Evolutionary conservation across 2,113 vertebrate genomes (phyloP).

Genomic region (Onychostoma macrolepis): DNA sequence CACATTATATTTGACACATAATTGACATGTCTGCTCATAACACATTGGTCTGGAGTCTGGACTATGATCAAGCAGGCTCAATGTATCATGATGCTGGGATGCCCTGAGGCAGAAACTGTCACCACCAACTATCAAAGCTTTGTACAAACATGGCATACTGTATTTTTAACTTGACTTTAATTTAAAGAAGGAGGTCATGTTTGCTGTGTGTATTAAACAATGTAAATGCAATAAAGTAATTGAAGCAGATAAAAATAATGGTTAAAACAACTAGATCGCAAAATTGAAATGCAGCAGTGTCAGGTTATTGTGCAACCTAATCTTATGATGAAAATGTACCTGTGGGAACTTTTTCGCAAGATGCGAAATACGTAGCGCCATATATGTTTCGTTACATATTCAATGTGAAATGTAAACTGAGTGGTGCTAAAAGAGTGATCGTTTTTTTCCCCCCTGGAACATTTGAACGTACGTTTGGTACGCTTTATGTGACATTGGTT

Average conservation of each 20-base stretch:
- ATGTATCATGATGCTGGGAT: neutral
- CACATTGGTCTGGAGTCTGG: neutral
- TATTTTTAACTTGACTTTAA: neutral
- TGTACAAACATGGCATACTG: neutral
- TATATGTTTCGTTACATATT: too few relatives aligned
- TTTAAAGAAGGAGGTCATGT: neutral
- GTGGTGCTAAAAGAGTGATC: too few relatives aligned
- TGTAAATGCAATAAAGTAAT: neutral
- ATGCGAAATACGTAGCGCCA: too few relatives aligned
- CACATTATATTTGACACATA: neutral
- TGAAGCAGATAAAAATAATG: neutral
- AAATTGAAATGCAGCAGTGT: too few relatives aligned
- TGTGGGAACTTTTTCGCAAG: too few relatives aligned
- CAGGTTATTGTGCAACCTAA: too few relatives aligned
- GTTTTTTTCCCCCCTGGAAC: too few relatives aligned
- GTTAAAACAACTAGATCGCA: too few relatives aligned
- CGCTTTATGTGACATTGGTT: too few relatives aligned
- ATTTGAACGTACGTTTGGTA: too few relatives aligned
- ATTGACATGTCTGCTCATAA: neutral
- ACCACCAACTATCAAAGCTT: neutral
- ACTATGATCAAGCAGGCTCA: neutral
- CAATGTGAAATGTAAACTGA: too few relatives aligned
- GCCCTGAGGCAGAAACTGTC: constrained; percentile 1
- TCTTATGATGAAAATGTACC: too few relatives aligned
- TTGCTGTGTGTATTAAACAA: neutral